Evolutionary conservation across 2,888 invertebrate species (phyloP).

Genomic region (Chydorus sphaericus): DNA sequence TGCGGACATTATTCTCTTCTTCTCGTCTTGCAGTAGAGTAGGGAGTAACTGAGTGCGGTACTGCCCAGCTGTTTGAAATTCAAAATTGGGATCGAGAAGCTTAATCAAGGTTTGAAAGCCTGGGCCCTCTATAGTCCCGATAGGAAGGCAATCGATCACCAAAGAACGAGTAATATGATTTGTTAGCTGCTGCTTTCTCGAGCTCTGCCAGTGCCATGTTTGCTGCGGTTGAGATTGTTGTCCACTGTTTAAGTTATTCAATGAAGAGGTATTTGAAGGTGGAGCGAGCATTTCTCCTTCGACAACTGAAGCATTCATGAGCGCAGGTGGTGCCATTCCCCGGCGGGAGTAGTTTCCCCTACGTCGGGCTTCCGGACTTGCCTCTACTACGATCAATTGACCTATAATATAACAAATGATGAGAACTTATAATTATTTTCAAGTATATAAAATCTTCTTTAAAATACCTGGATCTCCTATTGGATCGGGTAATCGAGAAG

Average conservation of each 20-base stretch:
- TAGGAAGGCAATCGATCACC: conserved; percentile 14
- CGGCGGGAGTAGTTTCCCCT: conserved; percentile 5
- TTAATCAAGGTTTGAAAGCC: conserved; percentile 14
- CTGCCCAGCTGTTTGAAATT: conserved; percentile 5
- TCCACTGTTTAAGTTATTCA: background rate
- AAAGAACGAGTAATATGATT: conserved; percentile 8
- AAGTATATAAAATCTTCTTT: background rate
- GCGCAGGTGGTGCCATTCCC: background rate
- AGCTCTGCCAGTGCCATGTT: conserved; percentile 13
- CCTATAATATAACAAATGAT: background rate
- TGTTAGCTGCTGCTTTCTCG: conserved; percentile 12
- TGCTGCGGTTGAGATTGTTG: background rate
- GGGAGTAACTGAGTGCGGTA: conserved; percentile 12
- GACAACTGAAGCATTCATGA: background rate
- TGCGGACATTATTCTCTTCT: background rate
- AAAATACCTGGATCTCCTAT: conserved; percentile 10
- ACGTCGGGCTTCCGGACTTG: conserved; percentile 7
- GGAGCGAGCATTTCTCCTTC: conserved; percentile 2
- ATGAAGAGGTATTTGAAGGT: background rate
- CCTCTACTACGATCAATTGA: conserved; percentile 8
- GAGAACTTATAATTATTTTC: background rate
- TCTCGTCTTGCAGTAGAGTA: conserved; percentile 9
- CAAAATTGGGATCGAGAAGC: conserved; percentile 9
- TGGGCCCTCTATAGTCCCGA: conserved; percentile 10
- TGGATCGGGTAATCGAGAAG: conserved; percentile 11